Base-by-base conservation (phyloP, 1,140 invertebrate genomes). In the Drosophila lini region DNA sequence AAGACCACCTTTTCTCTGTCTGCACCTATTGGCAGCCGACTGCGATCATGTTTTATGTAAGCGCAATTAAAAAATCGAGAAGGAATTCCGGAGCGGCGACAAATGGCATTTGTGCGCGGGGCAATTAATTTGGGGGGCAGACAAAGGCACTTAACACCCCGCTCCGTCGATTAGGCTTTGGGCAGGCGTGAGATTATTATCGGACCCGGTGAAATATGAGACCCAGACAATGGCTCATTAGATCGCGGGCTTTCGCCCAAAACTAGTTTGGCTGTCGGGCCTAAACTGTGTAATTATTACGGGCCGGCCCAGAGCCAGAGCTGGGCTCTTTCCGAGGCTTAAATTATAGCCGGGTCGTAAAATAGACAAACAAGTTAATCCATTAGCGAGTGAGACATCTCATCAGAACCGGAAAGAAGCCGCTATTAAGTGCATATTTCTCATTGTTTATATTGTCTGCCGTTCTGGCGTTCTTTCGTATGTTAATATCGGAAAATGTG, bases 341-440 rank as follows among this genome's bases (percentile, higher is more conserved):
- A 68, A 89, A 83, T 89, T 83, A 89, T 89, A 69, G 69, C 53
- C 75, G 16, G 58, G 77, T 64, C 80, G 80, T 88, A 88, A 89
- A 80, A 77, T 73, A 57, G 60, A 68, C 63, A 88, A 88, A 88
- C 84, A 88, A 89, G 84, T 88, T 88, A 88, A 88, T 88, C 84
- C 84, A 88, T 88, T 88, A 89, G 84, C 62, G 8, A 67, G 55
- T 69, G 47, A 69, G 62, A 55, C 44, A 52, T 63, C 67, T 47
- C 31, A 3, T 22, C 73, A 80, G 82, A 88, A 84, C 84, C 79
- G 85, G 80, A 75, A 84, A 81, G 68, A 75, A 59, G 52, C 76
- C 74, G 67, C 75, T 80, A 83, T 84, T 78, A 83, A 83, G 79
- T 69, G 63, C 83, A 64, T 81, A 81, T 65, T 53, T 78, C 78